Percentiles rank a stretch among this genome's conserved stretches.
These are phyloP conservation scores for Teleopsis dalmanni DNA, from an alignment of 1,140 invertebrate genomes.

Conservation along the genomic window DNA sequence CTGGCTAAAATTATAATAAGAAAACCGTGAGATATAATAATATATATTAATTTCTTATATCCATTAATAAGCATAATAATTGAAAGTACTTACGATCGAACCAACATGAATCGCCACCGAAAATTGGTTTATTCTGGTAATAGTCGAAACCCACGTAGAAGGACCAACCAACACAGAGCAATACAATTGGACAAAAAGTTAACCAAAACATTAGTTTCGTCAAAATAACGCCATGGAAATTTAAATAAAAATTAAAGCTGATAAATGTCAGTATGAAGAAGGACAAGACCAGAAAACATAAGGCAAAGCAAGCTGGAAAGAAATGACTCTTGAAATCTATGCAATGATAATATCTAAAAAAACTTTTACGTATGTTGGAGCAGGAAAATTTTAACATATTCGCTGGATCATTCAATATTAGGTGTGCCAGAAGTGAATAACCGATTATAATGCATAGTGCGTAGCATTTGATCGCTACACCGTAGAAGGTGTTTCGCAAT, in stretches of 20 bases:
- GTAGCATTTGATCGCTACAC: constrained; percentile 34
- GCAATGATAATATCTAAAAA: neutral
- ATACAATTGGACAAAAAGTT: constrained; percentile 29
- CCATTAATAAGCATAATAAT: neutral
- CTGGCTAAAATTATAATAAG: constrained; percentile 18
- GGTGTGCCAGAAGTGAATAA: constrained; percentile 30
- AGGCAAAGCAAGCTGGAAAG: constrained; percentile 22
- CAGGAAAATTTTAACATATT: constrained; percentile 24
- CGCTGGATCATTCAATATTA: constrained; percentile 29
- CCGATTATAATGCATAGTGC: constrained; percentile 32
- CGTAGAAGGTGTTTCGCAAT: constrained; percentile 38
- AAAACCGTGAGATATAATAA: neutral
- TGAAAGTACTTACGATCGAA: constrained; percentile 30
- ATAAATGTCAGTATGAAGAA: constrained; percentile 38
- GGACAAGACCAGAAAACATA: constrained; percentile 30
- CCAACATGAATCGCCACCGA: constrained; percentile 37
- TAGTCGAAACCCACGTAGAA: constrained; percentile 25
- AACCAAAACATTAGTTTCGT: constrained; percentile 40
- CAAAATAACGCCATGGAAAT: constrained; percentile 33
- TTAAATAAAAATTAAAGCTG: constrained; percentile 34
- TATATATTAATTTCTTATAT: no score
- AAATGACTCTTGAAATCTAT: neutral
- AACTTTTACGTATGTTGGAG: constrained; percentile 25
- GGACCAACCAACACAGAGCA: constrained; percentile 31
- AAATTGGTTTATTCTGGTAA: constrained; percentile 20